Evolutionary conservation across 1,140 invertebrate species (phyloP).

Genomic region (Sweltsa coloradensis): DNA sequence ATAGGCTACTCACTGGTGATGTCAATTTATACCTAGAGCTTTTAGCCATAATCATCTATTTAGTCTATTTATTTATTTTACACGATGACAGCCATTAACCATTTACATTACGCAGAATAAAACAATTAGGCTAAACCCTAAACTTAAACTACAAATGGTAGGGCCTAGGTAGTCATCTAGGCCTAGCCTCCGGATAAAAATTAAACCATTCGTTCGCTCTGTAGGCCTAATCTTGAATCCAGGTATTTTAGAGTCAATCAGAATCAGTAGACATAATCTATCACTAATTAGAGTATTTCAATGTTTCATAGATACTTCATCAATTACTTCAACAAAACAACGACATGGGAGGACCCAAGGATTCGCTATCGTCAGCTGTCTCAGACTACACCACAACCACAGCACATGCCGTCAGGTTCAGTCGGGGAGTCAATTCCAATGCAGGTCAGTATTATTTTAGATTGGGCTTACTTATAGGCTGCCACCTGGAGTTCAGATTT

Average conservation of each 20-base stretch:
- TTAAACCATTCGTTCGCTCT: slow-evolving; percentile 12
- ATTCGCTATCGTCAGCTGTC: slow-evolving; percentile 40
- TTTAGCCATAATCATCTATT: too few relatives aligned
- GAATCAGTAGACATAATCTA: slow-evolving; percentile 9
- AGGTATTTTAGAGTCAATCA: slow-evolving; percentile 3
- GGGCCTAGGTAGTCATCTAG: slow-evolving; percentile 5
- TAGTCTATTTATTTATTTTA: too few relatives aligned
- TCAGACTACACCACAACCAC: slow-evolving; percentile 28
- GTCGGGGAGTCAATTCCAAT: slow-evolving; percentile 37
- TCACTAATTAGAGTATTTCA: slow-evolving; percentile 11
- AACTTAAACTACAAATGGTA: slow-evolving; percentile 10
- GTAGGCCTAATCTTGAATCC: slow-evolving; percentile 5
- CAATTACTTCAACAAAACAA: slow-evolving; percentile 56
- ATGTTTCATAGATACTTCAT: slow-evolving; percentile 54
- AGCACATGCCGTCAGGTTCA: slow-evolving; percentile 17
- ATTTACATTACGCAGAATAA: too few relatives aligned
- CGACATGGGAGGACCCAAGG: slow-evolving; percentile 55
- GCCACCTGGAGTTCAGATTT: too few relatives aligned
- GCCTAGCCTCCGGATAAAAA: slow-evolving; percentile 6
- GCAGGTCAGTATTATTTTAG: slow-evolving; percentile 31
- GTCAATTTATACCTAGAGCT: too few relatives aligned
- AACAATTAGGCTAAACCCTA: background rate
- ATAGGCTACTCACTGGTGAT: too few relatives aligned
- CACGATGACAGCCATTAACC: too few relatives aligned
- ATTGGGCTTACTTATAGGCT: too few relatives aligned